Conservation (phyloP, 2,888 invertebrate genomes). For the Nomada ruficornis region DNA sequence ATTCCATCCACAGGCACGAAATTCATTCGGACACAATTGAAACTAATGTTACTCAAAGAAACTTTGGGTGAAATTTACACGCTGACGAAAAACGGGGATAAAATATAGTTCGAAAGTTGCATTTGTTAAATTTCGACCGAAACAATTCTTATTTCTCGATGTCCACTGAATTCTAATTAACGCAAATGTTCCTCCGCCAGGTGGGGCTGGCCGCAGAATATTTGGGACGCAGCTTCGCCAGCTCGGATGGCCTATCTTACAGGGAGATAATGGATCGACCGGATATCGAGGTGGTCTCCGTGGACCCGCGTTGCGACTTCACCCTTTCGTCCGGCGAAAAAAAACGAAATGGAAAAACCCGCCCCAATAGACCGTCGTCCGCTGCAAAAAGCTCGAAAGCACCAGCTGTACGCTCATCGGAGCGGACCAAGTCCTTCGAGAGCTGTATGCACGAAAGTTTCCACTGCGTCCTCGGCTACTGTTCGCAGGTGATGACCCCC, state of each 20-base stretch:
- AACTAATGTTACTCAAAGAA: no score
- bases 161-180: background rate
- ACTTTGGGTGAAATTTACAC: no score
- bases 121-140: no score
- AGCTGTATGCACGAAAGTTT: conserved; percentile 77
- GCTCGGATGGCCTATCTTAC: conserved; percentile 74
- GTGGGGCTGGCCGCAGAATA: conserved; percentile 78
- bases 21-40: background rate
- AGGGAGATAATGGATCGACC: conserved; percentile 74
- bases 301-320: conserved; percentile 70
- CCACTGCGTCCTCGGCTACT: conserved; percentile 77
- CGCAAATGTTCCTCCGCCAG: conserved; percentile 54
- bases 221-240: conserved; percentile 75
- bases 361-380: background rate
- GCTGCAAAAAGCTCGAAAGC: background rate
- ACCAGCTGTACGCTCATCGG: background rate
- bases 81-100: no score
- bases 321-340: conserved; percentile 38
- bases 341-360: conserved; percentile 30
- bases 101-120: no score
- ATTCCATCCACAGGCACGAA: conserved; percentile 77
- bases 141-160: no score
- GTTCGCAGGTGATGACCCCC: conserved; percentile 71
- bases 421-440: conserved; percentile 62
- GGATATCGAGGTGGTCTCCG: conserved; percentile 74